Evolutionary conservation across 2,797 vertebrate species (phyloP).

Genomic region (Poeciliopsis gracilis): DNA sequence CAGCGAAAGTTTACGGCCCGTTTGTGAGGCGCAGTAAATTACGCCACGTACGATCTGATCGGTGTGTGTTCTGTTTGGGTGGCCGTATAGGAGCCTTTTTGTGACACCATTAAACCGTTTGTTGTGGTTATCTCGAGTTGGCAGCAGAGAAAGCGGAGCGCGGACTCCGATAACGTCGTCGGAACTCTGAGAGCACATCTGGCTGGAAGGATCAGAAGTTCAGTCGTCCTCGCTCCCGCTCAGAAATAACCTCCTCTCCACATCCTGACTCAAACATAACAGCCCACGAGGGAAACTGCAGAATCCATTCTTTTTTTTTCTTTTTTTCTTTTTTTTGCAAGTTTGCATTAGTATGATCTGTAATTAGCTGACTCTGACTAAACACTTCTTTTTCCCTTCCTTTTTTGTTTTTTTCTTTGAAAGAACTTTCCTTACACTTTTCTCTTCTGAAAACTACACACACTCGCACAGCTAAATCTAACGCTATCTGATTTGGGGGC

Average conservation of each 20-base stretch:
- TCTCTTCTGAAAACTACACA: background rate
- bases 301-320: conserved; percentile 38
- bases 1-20: conserved; percentile 28
- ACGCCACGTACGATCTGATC: conserved; percentile 22
- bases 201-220: conserved; percentile 58
- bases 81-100: conserved; percentile 36
- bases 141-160: conserved; percentile 22
- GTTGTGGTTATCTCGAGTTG: conserved; percentile 44
- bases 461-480: background rate
- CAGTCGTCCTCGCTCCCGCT: conserved; percentile 51
- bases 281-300: conserved; percentile 56
- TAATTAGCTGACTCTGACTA: conserved; percentile 39
- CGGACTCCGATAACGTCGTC: conserved; percentile 24
- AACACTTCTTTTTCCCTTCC: conserved; percentile 5
- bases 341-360: conserved; percentile 42
- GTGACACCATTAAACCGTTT: conserved; percentile 32
- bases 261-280: conserved; percentile 70
- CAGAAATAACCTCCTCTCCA: conserved; percentile 56
- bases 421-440: conserved; percentile 12
- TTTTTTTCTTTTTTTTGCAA: conserved; percentile 51
- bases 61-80: conserved; percentile 52
- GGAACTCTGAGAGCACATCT: conserved; percentile 44
- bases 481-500: background rate
- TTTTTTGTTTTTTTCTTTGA: conserved; percentile 12
- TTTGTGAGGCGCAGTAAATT: conserved; percentile 38